Percentiles rank a stretch among this genome's conserved stretches.
phyloP scores from a whole-genome alignment of 2,113 vertebrate genomes.

The Reinhardtius hippoglossoides region DNA sequence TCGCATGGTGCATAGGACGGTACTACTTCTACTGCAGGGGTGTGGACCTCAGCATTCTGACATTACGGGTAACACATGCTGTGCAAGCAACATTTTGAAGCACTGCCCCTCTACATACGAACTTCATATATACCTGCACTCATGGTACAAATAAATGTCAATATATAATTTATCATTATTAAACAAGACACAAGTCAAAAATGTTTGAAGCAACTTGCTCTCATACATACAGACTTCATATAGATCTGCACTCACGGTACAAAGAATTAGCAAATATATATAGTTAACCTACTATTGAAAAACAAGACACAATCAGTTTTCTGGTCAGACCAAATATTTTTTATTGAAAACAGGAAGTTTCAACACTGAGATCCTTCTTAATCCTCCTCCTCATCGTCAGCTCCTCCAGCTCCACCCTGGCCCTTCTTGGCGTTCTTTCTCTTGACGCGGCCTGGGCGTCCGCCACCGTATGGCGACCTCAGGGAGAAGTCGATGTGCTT shows the following conservation, averaged over 20 bases:
- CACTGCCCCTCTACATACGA: too few relatives aligned
- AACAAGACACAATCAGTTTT: background rate
- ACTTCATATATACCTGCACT: too few relatives aligned
- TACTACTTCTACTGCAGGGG: background rate
- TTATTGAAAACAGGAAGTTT: slow-evolving; percentile 52
- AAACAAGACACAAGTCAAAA: background rate
- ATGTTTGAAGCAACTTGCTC: too few relatives aligned
- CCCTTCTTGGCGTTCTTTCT: slow-evolving; percentile 96
- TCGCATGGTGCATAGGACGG: background rate
- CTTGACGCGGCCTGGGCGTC: slow-evolving; percentile 92
- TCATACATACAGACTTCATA: too few relatives aligned
- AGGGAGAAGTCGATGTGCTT: slow-evolving; percentile 96
- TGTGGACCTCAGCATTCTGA: background rate
- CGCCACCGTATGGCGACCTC: slow-evolving; percentile 91
- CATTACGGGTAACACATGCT: too few relatives aligned
- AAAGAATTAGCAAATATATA: too few relatives aligned
- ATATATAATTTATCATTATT: background rate
- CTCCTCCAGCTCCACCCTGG: slow-evolving; percentile 88
- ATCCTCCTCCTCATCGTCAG: slow-evolving; percentile 92
- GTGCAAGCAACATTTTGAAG: too few relatives aligned
- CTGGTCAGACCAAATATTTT: slow-evolving; percentile 71
- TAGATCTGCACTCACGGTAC: too few relatives aligned
- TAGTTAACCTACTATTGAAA: rapidly evolving
- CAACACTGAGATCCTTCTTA: slow-evolving; percentile 72
- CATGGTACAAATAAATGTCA: background rate